Evolutionary conservation across 2,797 vertebrate species (phyloP).

Genomic region (Cyclopterus lumpus): DNA sequence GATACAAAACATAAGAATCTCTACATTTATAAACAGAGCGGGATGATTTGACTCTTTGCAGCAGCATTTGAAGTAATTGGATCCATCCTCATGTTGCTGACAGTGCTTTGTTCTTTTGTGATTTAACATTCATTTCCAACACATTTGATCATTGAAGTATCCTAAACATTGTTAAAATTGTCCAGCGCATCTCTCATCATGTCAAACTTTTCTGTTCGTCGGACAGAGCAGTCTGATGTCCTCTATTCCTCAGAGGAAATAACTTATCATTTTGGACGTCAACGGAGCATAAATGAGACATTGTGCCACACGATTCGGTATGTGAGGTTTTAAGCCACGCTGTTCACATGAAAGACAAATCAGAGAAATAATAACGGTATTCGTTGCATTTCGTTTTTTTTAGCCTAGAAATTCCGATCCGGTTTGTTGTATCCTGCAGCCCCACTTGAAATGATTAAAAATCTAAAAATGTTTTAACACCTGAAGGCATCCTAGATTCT

Average conservation of each 20-base stretch:
- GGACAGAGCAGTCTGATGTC: conserved; percentile 11
- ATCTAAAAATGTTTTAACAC: conserved; percentile 88
- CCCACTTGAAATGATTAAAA: conserved; percentile 87
- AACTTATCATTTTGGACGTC: conserved; percentile 56
- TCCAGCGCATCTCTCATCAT: conserved; percentile 34
- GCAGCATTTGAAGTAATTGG: conserved; percentile 62
- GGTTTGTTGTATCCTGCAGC: conserved; percentile 83
- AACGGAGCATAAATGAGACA: conserved; percentile 60
- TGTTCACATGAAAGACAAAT: conserved; percentile 43
- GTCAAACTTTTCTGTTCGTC: conserved; percentile 2
- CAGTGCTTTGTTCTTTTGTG: conserved; percentile 60
- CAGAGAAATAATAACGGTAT: conserved; percentile 64
- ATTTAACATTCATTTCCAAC: conserved; percentile 55
- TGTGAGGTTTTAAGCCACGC: conserved; percentile 46
- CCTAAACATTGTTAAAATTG: conserved; percentile 54
- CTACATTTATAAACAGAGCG: conserved; percentile 52
- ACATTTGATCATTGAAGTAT: conserved; percentile 50
- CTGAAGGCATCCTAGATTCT: conserved; percentile 87
- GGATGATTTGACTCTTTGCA: conserved; percentile 56
- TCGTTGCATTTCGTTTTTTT: conserved; percentile 69
- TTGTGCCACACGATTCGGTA: conserved; percentile 42
- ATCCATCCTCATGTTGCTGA: conserved; percentile 59
- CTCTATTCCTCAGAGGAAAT: conserved; percentile 46
- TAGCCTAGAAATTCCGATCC: conserved; percentile 69
- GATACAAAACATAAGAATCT: conserved; percentile 52